Evolutionary conservation across 2,888 invertebrate species (phyloP), one percentile per base, ranked within the genome.

Genomic region (Platypus cylindrus): DNA sequence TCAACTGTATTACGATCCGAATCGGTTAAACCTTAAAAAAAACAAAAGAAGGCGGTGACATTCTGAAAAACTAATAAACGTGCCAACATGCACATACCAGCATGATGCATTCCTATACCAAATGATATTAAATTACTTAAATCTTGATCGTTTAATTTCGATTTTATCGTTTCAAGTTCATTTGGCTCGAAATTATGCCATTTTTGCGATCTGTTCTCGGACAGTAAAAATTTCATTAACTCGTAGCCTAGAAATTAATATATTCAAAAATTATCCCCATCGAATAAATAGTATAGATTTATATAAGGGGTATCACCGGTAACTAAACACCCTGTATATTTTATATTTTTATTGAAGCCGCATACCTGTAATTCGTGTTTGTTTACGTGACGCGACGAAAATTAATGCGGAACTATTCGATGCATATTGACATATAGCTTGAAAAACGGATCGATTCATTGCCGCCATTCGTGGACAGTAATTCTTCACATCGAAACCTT

Each of bases 391-490:
- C 3, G 98, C 93, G 0, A 98, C 98, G 56, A 93, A 93, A 2
- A 99, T 80, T 22, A 99, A 71, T 0, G 84, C 72, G 0, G 98
- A 97, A 51, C 95, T 91, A 33, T 68, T 64, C 0, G 93, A 89
- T 0, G 97, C 93, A 59, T 97, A 87, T 34, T 85, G 82, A 28
- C 82, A 74, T 43, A 98, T 94, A 0, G 95, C 90, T 62, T 91
- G 89, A 66, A 86, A 99, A 0, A 91, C 83, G 0, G 98, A 97
- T 53, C 93, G 86, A 65, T 99, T 99, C 98, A 99, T 99, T 0
- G 94, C 85, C 42, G 94, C 83, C 98, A 99, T 99, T 30, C 98
- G 75, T 0, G 98, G 98, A 53, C 98, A 99, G 65, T 98, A 99
- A 60, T 98, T 93, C 45, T 95, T 89, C 3, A 94, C 98, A 0